Percentiles rank a stretch among this genome's conserved stretches.
Evolutionary conservation across 1,140 invertebrate genomes (phyloP).

Genomic region (Lanistes nyassanus): DNA sequence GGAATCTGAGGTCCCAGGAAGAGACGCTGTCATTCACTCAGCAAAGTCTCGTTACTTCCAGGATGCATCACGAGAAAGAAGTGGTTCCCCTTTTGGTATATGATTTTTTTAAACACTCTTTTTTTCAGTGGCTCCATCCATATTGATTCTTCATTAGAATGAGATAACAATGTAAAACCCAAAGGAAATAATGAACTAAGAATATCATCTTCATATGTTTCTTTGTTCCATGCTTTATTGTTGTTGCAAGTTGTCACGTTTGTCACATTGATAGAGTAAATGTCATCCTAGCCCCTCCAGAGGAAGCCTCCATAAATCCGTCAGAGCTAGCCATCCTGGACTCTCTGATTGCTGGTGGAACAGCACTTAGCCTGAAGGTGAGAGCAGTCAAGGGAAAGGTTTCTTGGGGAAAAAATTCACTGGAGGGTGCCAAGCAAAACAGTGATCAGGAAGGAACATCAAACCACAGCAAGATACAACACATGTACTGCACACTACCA

Average conservation of each 20-base stretch:
- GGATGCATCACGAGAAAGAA: slow-evolving; percentile 46
- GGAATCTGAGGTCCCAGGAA: slow-evolving; percentile 53
- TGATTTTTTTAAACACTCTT: slow-evolving; percentile 17
- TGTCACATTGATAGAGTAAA: not conserved
- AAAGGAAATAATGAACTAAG: not conserved
- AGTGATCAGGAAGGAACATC: too few species aligned
- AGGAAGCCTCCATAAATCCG: slow-evolving; percentile 55
- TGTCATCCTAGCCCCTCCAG: slow-evolving; percentile 42
- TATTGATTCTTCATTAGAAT: too few species aligned
- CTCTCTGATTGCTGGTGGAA: slow-evolving; percentile 60
- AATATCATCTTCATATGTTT: not conserved
- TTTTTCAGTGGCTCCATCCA: slow-evolving; percentile 10
- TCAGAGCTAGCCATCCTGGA: slow-evolving; percentile 65
- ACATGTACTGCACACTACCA: too few species aligned
- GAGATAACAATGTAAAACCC: not conserved
- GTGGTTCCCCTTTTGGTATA: slow-evolving; percentile 62
- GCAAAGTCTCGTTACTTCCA: slow-evolving; percentile 57
- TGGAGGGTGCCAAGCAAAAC: too few species aligned
- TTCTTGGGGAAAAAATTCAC: too few species aligned
- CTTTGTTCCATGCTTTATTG: not conserved
- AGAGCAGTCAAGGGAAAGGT: too few species aligned
- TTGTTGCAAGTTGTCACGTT: not conserved
- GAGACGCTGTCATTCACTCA: slow-evolving; percentile 57
- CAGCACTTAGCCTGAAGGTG: slow-evolving; percentile 63
- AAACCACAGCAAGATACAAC: too few species aligned